Base-by-base conservation (phyloP, 2,888 invertebrate genomes). In the Antheraea yamamai region DNA sequence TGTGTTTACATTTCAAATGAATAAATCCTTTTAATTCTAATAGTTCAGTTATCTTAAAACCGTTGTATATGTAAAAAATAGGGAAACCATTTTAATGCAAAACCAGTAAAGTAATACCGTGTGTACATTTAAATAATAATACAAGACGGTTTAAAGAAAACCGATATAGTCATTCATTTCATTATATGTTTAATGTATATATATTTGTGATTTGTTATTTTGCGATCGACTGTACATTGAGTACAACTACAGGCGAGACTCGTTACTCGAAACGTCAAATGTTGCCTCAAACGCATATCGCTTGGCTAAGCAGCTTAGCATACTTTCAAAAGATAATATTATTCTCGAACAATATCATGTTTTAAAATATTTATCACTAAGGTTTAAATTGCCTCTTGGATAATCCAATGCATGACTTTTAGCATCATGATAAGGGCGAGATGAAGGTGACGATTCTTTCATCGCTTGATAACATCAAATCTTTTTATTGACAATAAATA, bases 401-500 rank as follows among this genome's bases (percentile, higher is more conserved):
- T 72, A 73, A 74, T 74, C 73, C 75, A 66, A 76, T 71, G 74
- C 89, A 89, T 92, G 92, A 92, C 93, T 93, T 93, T 93, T 93
- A 90, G 90, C 93, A 92, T 93, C 92, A 84, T 85, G 92, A 92
- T 92, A 92, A 92, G 87, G 86, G 84, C 84, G 85, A 85, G 87
- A 87, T 81, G 86, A 88, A 91, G 92, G 93, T 94, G 93, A 94
- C 93, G 88, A 93, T 93, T 94, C 94, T 92, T 92, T 94, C 93
- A 91, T 91, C 92, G 91, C 84, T 89, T 88, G 94, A 95, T 94
- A 94, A 93, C 90, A 94, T 94, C 94, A 90, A 91, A 90, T 91
- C 88, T 92, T 94, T 92, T 92, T 92, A 91, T 88, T 92, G 88
- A 93, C 94, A 94, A 94, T 94, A 95, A 94, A 94, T 94, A 94